phyloP scores from a whole-genome alignment of 2,113 vertebrate genomes.

The Chascanopsetta lugubris region DNA sequence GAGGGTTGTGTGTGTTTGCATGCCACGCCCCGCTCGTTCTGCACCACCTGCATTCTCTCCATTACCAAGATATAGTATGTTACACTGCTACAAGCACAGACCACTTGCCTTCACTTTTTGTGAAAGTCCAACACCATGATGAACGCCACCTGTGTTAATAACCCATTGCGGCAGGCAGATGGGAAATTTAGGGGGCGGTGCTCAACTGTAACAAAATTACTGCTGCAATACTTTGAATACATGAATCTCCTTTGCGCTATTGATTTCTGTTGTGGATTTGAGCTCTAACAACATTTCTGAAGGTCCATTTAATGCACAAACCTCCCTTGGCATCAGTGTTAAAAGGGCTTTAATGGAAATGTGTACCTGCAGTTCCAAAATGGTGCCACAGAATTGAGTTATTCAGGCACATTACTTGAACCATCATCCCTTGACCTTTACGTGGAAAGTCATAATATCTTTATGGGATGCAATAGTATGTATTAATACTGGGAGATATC shows the following conservation, averaged over 20 bases:
- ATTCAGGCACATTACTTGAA: background rate
- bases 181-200: constrained; percentile 35
- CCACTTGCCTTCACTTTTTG: constrained; percentile 37
- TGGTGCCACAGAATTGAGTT: background rate
- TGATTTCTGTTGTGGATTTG: constrained; percentile 48
- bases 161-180: constrained; percentile 30
- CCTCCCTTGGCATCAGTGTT: background rate
- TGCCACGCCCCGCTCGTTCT: constrained; percentile 4
- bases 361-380: background rate
- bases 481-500: constrained; percentile 21
- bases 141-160: constrained; percentile 62
- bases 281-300: constrained; percentile 33
- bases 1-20: constrained; percentile 7
- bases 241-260: constrained; percentile 45
- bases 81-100: constrained; percentile 36
- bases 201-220: constrained; percentile 53
- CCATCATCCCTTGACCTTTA: constrained; percentile 15
- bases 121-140: constrained; percentile 32
- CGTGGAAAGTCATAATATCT: background rate
- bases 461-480: background rate
- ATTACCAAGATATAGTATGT: constrained; percentile 60
- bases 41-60: constrained; percentile 35
- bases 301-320: constrained; percentile 7
- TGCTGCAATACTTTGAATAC: constrained; percentile 16
- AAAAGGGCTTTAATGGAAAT: background rate